A percentile compares a stretch with the other conserved stretches of the same genome.
Evolutionary conservation across 2,888 invertebrate genomes (phyloP).

Genomic region (Aromia moschata): DNA sequence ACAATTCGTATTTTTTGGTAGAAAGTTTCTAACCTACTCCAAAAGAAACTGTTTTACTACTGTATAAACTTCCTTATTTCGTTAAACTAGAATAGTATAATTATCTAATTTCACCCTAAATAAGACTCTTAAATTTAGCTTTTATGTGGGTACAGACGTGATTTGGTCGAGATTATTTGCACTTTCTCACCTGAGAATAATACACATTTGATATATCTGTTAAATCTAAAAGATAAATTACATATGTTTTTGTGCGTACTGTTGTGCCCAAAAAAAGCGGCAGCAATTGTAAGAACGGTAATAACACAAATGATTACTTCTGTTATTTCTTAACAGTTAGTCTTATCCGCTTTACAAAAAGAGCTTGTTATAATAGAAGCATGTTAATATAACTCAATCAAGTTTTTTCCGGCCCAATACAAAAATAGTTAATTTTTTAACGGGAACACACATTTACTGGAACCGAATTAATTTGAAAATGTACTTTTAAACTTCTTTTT

Average conservation of each 20-base stretch:
- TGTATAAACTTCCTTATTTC: too few relatives aligned
- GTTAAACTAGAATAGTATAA: too few relatives aligned
- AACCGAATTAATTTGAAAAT: neutral
- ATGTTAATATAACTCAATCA: neutral
- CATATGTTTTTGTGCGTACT: neutral
- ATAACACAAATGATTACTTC: neutral
- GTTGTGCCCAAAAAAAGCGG: neutral
- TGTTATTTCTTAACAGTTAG: neutral
- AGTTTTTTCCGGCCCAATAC: neutral
- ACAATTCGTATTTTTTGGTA: too few relatives aligned
- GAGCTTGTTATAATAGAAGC: neutral
- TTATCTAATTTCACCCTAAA: too few relatives aligned
- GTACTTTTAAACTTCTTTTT: neutral
- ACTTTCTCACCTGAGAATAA: slow-evolving; percentile 1
- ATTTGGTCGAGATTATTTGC: too few relatives aligned
- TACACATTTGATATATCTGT: slow-evolving; percentile 3
- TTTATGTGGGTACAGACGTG: too few relatives aligned
- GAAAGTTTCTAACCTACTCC: too few relatives aligned
- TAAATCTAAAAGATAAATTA: neutral
- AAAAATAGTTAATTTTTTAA: neutral
- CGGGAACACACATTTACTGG: neutral
- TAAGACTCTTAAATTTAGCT: too few relatives aligned
- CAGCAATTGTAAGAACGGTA: neutral
- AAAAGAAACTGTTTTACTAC: too few relatives aligned
- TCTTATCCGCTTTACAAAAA: neutral